Evolutionary conservation across 2,797 vertebrate genomes (phyloP).

Genomic region (Sebastes cheni): DNA sequence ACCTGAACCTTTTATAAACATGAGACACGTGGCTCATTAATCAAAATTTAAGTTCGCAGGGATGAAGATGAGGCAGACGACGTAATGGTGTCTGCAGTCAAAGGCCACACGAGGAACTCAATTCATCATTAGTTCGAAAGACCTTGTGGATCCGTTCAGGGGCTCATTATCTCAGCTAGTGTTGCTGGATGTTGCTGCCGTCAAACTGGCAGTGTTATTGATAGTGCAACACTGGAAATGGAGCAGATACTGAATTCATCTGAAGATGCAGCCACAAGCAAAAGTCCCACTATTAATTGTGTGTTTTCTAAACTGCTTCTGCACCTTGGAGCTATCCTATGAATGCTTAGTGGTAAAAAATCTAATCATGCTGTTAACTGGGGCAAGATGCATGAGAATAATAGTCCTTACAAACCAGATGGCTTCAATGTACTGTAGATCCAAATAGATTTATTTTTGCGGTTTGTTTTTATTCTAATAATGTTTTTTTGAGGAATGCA

Average conservation of each 20-base stretch:
- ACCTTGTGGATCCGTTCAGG: not conserved
- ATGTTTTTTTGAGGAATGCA: not conserved
- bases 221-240: not conserved
- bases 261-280: not conserved
- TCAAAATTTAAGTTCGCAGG: not conserved
- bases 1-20: not conserved
- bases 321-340: not conserved
- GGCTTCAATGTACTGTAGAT: not conserved
- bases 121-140: slow-evolving; percentile 3
- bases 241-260: not conserved
- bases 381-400: not conserved
- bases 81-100: not conserved
- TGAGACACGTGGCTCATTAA: not conserved
- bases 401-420: not conserved
- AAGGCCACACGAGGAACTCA: not conserved
- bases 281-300: not conserved
- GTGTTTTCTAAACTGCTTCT: not conserved
- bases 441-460: no score
- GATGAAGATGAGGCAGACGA: not conserved
- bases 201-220: slow-evolving; percentile 2
- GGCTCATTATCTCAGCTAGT: slow-evolving; percentile 4
- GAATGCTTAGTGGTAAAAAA: not conserved
- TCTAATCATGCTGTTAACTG: not conserved
- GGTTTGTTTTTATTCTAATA: not conserved
- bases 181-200: not conserved